Evolutionary conservation across 2,797 vertebrate genomes (phyloP).

Genomic region (Coracias cyanogaster): DNA sequence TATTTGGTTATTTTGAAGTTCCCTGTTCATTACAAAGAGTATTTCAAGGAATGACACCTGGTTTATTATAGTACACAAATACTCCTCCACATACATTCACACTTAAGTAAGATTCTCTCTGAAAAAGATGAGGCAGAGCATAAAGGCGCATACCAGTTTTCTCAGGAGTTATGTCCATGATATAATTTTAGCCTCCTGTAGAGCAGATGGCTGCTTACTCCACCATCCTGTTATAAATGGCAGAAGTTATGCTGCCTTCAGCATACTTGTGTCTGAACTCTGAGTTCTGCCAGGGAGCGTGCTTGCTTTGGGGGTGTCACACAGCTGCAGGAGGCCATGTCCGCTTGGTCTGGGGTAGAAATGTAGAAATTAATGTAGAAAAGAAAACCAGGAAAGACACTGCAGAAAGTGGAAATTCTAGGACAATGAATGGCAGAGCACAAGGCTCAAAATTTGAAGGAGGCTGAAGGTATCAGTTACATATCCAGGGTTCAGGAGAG

Average conservation of each 20-base stretch:
- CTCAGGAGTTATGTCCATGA: neutral
- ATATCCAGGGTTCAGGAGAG: neutral
- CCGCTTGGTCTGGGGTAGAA: neutral
- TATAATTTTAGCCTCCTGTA: conserved; percentile 41
- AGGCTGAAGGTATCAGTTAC: neutral
- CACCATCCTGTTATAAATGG: neutral
- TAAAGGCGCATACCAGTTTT: neutral
- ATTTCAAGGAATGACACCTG: neutral
- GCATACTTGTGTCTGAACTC: neutral
- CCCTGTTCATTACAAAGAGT: neutral
- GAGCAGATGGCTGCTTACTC: conserved; percentile 22
- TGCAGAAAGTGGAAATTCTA: neutral
- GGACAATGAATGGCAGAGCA: neutral
- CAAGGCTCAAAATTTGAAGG: neutral
- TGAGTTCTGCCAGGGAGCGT: neutral
- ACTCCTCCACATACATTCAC: neutral
- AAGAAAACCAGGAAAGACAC: neutral
- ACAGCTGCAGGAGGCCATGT: neutral
- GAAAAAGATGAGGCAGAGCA: neutral
- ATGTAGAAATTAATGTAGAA: neutral
- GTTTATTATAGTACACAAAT: neutral
- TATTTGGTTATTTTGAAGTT: neutral
- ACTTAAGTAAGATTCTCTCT: neutral
- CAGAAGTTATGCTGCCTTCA: neutral
- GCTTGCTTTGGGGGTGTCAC: neutral